These are phyloP conservation scores for Orestias chungarensis DNA, from an alignment of 2,797 vertebrate genomes.

Conservation along the genomic window DNA sequence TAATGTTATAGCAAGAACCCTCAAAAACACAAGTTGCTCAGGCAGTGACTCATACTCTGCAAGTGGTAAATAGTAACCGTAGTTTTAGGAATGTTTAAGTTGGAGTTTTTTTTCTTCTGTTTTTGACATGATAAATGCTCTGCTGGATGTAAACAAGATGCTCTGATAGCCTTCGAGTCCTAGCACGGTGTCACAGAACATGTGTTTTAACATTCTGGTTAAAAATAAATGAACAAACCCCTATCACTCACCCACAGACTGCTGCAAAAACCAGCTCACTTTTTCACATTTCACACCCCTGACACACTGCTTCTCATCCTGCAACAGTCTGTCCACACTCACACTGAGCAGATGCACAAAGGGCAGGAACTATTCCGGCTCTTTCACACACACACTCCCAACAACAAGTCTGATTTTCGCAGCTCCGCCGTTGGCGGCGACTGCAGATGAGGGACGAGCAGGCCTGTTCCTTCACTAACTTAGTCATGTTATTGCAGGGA, in stretches of 20 bases:
- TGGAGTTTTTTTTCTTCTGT: too few species aligned
- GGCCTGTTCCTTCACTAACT: slow-evolving; percentile 70
- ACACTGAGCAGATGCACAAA: slow-evolving; percentile 58
- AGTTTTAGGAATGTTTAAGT: too few species aligned
- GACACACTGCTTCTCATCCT: slow-evolving; percentile 41
- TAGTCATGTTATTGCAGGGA: slow-evolving; percentile 72
- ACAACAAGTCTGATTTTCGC: slow-evolving; percentile 74
- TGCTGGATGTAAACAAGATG: neutral
- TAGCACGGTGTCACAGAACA: neutral
- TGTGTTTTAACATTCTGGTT: neutral
- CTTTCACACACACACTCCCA: slow-evolving; percentile 31
- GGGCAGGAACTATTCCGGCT: slow-evolving; percentile 45
- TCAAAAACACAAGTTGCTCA: too few species aligned
- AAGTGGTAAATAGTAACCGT: too few species aligned
- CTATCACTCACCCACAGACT: slow-evolving; percentile 36
- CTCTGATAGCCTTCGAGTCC: neutral
- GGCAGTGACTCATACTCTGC: neutral
- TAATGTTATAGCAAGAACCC: neutral
- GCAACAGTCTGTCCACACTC: slow-evolving; percentile 28
- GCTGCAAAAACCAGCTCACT: slow-evolving; percentile 7
- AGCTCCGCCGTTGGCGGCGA: slow-evolving; percentile 47
- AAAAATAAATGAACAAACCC: neutral
- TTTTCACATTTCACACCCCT: slow-evolving; percentile 25
- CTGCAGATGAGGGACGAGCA: slow-evolving; percentile 61
- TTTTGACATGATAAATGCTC: neutral